Evolutionary conservation across 2,888 invertebrate genomes (phyloP).

Genomic region (Tridacna crocea): DNA sequence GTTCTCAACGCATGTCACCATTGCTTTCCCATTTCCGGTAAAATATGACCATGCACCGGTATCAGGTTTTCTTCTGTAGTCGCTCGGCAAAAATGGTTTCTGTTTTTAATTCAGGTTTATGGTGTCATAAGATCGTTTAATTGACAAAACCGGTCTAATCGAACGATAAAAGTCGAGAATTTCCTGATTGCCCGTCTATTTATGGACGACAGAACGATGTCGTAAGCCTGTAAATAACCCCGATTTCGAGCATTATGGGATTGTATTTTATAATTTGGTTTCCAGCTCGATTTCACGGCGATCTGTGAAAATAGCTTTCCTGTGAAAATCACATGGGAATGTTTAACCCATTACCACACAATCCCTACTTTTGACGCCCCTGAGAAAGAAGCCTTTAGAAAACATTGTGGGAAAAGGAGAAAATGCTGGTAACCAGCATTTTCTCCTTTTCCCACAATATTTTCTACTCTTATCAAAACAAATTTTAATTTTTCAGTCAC

Average conservation of each 20-base stretch:
- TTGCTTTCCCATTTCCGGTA: constrained; percentile 23
- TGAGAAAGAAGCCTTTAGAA: too few relatives aligned
- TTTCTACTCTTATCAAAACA: too few relatives aligned
- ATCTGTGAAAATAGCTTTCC: constrained; percentile 20
- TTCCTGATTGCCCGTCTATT: constrained; percentile 47
- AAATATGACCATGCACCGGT: constrained; percentile 26
- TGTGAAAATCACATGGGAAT: constrained; percentile 29
- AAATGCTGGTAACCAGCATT: too few relatives aligned
- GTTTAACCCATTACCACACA: too few relatives aligned
- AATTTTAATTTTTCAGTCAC: too few relatives aligned
- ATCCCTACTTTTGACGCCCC: too few relatives aligned
- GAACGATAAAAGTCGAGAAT: constrained; percentile 48
- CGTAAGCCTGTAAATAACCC: constrained; percentile 33
- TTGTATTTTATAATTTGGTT: constrained; percentile 29
- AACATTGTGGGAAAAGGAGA: too few relatives aligned
- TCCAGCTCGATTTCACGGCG: constrained; percentile 25
- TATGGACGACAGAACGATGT: constrained; percentile 32
- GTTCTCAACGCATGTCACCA: constrained; percentile 27
- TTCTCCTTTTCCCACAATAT: too few relatives aligned
- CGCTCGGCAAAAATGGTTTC: constrained; percentile 10
- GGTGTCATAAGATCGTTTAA: constrained; percentile 36
- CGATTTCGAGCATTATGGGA: constrained; percentile 22
- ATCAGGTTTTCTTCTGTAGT: not conserved
- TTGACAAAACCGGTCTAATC: constrained; percentile 35
- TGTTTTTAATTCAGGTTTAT: constrained; percentile 35